Base-by-base conservation (phyloP, 2,797 vertebrate species). In the Fratercula arctica region DNA sequence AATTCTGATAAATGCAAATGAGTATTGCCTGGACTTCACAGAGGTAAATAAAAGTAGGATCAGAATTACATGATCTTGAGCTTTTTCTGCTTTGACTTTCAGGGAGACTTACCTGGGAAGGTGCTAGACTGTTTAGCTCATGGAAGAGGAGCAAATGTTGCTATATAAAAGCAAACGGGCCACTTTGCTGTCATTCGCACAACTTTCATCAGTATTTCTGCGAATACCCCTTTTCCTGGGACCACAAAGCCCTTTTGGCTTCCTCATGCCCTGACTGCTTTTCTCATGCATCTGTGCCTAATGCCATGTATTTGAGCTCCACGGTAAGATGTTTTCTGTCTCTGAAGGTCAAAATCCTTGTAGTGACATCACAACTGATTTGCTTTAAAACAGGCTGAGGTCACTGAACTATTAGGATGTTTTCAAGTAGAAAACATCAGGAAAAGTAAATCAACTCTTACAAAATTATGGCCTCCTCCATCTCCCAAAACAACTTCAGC, bases 391-490 rank as follows among this genome's bases (percentile, higher is more conserved):
- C 3, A 37, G 75, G 57, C 53, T 14, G 57, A 92, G 75, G 60
- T 91, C 91, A 26, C 8, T 11, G 59, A 86, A 54, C n/a, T 66
- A 1, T 59, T 48, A 56, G 29, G 60, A 93, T 18, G 4, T 23
- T 69, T 79, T 79, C 45, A 53, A 29, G 67, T 64, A 25, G 57
- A 48, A 87, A 96, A 87, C 54, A 45, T 11, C 31, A 89, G 87
- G 85, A 93, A 64, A 77, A 92, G 37, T 51, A 86, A 87, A 90
- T 85, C 53, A 87, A 23, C 53, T 78, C 74, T 92, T 91, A 31
- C 0, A 4, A 81, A 93, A 79, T 15, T 5, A 33, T 53, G 66
- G 43, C 60, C 54, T 69, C 63, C 25, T 81, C 66, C 50, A 57
- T 33, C 73, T 73, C 87, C 79, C 54, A 66, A 57, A 56, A 75